A percentile compares a stretch with the other conserved stretches of the same genome.
These are phyloP conservation scores for Acrocephalus kingi DNA, from an alignment of 2,113 vertebrate genomes.

Conservation along the genomic window DNA sequence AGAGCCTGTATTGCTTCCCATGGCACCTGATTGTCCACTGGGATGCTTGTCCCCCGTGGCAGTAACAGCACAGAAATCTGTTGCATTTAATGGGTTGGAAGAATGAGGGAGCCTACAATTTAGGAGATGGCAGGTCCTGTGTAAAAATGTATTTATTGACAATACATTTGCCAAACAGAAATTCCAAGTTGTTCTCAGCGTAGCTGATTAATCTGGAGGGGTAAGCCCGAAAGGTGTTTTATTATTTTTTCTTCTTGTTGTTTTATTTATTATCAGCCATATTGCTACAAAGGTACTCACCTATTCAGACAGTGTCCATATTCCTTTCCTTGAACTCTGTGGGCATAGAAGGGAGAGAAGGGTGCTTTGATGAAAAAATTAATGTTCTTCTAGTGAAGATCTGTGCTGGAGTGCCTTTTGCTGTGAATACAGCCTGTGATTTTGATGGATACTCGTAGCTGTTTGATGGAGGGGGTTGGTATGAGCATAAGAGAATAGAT, in stretches of 20 bases:
- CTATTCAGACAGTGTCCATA: not conserved
- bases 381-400: slow-evolving; percentile 20
- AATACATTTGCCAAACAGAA: not conserved
- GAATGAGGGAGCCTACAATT: not conserved
- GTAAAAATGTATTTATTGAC: not conserved
- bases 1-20: not conserved
- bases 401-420: slow-evolving; percentile 10
- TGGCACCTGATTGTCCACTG: rapidly evolving
- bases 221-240: not conserved
- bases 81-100: not conserved
- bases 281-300: not conserved
- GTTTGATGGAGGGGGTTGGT: slow-evolving; percentile 21
- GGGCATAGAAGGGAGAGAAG: not conserved
- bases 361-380: slow-evolving; percentile 11
- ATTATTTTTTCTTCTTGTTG: not conserved
- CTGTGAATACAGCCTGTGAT: not conserved
- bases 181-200: not conserved
- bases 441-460: slow-evolving; percentile 18
- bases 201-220: not conserved
- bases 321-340: not conserved
- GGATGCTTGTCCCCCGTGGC: not conserved
- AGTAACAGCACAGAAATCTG: not conserved
- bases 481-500: slow-evolving; percentile 36
- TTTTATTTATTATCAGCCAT: not conserved
- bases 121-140: not conserved